phyloP scores from a whole-genome alignment of 2,888 invertebrate genomes.

The Scrobipalpa costella region DNA sequence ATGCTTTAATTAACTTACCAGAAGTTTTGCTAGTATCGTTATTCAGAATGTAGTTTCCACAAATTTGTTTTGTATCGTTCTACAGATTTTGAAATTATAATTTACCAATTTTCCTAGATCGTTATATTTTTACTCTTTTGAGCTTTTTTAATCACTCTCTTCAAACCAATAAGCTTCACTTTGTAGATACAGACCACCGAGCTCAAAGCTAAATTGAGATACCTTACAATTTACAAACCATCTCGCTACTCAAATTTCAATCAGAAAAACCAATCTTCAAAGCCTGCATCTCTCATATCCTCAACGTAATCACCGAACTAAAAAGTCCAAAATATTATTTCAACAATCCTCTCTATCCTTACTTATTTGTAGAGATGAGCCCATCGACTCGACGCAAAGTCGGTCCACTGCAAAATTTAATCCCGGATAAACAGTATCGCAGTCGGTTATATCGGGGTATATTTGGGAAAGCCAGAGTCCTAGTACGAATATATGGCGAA shows the following conservation, averaged over 20 bases:
- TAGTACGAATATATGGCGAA: conserved; percentile 33
- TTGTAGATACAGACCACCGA: too few relatives aligned
- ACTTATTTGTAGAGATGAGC: conserved; percentile 57
- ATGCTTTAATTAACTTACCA: too few relatives aligned
- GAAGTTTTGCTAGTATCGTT: too few relatives aligned
- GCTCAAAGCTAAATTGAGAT: too few relatives aligned
- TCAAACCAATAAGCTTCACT: too few relatives aligned
- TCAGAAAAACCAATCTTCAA: neutral
- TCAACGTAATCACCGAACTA: conserved; percentile 14
- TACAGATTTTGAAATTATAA: too few relatives aligned
- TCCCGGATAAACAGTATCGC: conserved; percentile 68
- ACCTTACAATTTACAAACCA: too few relatives aligned
- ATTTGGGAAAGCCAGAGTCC: conserved; percentile 33
- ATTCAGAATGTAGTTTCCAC: too few relatives aligned
- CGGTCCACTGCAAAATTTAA: conserved; percentile 69
- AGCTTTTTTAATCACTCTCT: too few relatives aligned
- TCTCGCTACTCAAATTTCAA: neutral
- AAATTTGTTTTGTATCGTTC: too few relatives aligned
- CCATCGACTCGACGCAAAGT: conserved; percentile 53
- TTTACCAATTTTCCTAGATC: too few relatives aligned
- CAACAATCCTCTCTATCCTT: conserved; percentile 41
- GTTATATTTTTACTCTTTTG: too few relatives aligned
- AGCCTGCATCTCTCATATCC: neutral
- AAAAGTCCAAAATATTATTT: conserved; percentile 40
- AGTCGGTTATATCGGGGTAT: conserved; percentile 43